Evolutionary conservation across 2,888 invertebrate species (phyloP).

Genomic region (Alcis repandata): DNA sequence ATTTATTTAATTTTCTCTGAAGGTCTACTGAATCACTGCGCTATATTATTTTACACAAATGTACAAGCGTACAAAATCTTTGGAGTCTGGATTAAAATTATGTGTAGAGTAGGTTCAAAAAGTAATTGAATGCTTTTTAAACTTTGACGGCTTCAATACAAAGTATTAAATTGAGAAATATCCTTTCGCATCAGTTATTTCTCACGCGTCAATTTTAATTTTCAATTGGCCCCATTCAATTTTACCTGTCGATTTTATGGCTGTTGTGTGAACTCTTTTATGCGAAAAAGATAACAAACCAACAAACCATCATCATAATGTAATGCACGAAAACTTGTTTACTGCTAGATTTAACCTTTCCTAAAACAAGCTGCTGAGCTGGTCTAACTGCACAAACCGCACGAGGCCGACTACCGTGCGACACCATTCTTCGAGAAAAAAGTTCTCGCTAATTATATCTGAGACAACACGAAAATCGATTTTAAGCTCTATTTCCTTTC

Average conservation of each 20-base stretch:
- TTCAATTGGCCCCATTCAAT: not conserved
- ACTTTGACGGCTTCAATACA: too few relatives aligned
- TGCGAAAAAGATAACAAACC: too few relatives aligned
- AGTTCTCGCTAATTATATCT: conserved; percentile 22
- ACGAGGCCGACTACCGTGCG: conserved; percentile 12
- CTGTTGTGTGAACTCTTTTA: too few relatives aligned
- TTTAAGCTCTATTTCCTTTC: conserved; percentile 23
- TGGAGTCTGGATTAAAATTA: too few relatives aligned
- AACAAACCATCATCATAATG: too few relatives aligned
- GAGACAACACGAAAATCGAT: conserved; percentile 4
- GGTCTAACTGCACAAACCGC: conserved; percentile 16
- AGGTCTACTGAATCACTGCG: not conserved
- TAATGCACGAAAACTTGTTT: too few relatives aligned
- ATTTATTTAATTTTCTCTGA: not conserved
- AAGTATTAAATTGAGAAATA: too few relatives aligned
- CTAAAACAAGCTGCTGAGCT: not conserved
- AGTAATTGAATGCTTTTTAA: too few relatives aligned
- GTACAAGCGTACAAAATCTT: too few relatives aligned
- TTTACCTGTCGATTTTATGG: not conserved
- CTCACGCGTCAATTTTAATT: not conserved
- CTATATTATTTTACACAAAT: not conserved
- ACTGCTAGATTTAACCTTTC: not conserved
- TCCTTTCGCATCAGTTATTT: not conserved
- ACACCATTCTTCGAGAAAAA: conserved; percentile 28
- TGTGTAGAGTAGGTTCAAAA: too few relatives aligned